Percentiles rank a stretch among this genome's conserved stretches.
Evolutionary conservation across 2,113 vertebrate genomes (phyloP).

Genomic region (Chloropsis cyanopogon): DNA sequence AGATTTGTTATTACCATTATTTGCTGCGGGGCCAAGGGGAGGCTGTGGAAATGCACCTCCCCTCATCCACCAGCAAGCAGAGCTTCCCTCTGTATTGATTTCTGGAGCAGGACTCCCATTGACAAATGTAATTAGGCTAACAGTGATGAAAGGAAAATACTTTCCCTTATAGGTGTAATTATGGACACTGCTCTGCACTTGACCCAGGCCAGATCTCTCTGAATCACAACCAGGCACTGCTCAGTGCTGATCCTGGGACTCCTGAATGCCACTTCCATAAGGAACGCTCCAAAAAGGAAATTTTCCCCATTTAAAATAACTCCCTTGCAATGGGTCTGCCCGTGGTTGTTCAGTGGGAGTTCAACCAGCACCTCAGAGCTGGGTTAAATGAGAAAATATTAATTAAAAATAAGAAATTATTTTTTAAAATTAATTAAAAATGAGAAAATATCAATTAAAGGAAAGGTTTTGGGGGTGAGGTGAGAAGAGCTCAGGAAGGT

Average conservation of each 20-base stretch:
- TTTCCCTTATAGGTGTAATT: not conserved
- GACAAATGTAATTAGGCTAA: conserved; percentile 23
- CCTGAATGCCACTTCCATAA: not conserved
- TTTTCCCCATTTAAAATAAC: not conserved
- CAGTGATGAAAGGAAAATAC: not conserved
- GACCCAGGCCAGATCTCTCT: not conserved
- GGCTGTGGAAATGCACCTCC: not conserved
- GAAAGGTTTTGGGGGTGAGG: not conserved
- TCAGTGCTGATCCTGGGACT: not conserved
- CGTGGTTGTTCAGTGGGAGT: rapidly evolving
- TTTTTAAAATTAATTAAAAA: too few relatives aligned
- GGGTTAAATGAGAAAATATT: not conserved
- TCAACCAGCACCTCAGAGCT: not conserved
- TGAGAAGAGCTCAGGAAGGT: not conserved
- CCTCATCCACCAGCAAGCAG: not conserved
- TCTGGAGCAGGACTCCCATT: not conserved
- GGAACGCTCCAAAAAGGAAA: not conserved
- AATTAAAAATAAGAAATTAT: not conserved
- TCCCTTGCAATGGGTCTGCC: not conserved
- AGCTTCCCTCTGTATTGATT: conserved; percentile 6
- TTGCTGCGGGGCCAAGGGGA: conserved; percentile 4
- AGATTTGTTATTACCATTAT: conserved; percentile 9
- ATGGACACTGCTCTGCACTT: not conserved
- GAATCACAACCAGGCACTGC: not conserved
- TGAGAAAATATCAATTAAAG: not conserved